These are phyloP conservation scores for Hoplostethus atlanticus DNA, from an alignment of 2,797 vertebrate genomes.

Conservation along the genomic window DNA sequence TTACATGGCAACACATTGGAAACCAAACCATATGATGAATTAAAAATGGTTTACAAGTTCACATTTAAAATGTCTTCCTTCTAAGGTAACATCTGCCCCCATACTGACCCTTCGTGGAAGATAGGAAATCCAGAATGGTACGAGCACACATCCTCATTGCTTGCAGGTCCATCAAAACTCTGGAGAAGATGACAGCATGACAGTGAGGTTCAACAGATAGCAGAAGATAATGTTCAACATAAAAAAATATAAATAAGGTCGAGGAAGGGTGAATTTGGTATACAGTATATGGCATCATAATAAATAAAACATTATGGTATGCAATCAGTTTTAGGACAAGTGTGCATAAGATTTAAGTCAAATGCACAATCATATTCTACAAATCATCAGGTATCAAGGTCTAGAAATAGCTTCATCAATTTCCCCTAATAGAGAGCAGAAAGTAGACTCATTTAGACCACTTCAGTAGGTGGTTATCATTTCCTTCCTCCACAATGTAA, in stretches of 20 bases:
- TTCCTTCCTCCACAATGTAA: conserved; percentile 4
- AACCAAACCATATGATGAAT: neutral
- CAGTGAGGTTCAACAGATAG: neutral
- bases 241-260: neutral
- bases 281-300: neutral
- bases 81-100: neutral
- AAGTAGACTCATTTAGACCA: no score
- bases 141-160: conserved; percentile 88
- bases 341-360: no score
- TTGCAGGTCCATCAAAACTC: conserved; percentile 85
- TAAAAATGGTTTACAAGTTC: neutral
- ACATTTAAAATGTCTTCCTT: neutral
- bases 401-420: neutral
- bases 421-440: neutral
- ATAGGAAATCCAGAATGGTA: conserved; percentile 91
- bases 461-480: no score
- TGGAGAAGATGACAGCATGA: conserved; percentile 44
- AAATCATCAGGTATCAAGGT: conserved; percentile 31
- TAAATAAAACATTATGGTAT: neutral
- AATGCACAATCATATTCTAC: conserved; percentile 17
- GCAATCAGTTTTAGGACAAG: neutral
- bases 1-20: conserved; percentile 5
- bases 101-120: conserved; percentile 86
- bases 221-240: neutral
- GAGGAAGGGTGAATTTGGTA: neutral